These are phyloP conservation scores for Apocrypta bakeri DNA, from an alignment of 1,140 invertebrate genomes.

Conservation along the genomic window DNA sequence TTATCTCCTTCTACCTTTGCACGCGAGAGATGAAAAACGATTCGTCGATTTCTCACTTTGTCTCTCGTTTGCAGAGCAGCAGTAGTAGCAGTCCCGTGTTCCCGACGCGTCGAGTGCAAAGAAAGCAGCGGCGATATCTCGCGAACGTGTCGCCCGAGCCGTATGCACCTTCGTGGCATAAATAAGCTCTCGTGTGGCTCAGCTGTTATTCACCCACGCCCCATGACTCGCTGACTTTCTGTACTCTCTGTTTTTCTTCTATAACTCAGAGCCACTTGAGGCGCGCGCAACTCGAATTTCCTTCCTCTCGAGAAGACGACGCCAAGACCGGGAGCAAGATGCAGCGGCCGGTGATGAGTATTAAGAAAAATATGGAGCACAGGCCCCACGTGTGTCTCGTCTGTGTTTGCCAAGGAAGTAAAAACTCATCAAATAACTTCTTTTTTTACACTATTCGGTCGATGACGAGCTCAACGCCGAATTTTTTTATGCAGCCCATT, in stretches of 20 bases:
- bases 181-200: slow-evolving; percentile 26
- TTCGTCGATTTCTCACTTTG: slow-evolving; percentile 48
- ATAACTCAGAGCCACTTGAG: neutral
- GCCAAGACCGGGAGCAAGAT: neutral
- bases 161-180: slow-evolving; percentile 36
- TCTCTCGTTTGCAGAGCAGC: slow-evolving; percentile 8
- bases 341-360: slow-evolving; percentile 9
- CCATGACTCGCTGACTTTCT: neutral
- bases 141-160: slow-evolving; percentile 5
- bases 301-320: neutral
- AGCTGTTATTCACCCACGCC: slow-evolving; percentile 17
- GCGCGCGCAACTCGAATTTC: slow-evolving; percentile 25
- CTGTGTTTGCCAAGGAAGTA: slow-evolving; percentile 13
- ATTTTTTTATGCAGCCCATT: neutral
- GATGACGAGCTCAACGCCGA: neutral
- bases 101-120: too few species aligned
- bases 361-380: slow-evolving; percentile 21
- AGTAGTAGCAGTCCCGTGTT: neutral
- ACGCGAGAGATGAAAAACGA: slow-evolving; percentile 31
- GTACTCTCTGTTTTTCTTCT: slow-evolving; percentile 24
- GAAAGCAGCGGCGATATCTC: slow-evolving; percentile 11
- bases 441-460: neutral
- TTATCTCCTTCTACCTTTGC: neutral
- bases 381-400: neutral
- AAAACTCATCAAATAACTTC: slow-evolving; percentile 2